Evolutionary conservation across 1,140 invertebrate genomes (phyloP).

Genomic region (Caenorhabditis inopinata): DNA sequence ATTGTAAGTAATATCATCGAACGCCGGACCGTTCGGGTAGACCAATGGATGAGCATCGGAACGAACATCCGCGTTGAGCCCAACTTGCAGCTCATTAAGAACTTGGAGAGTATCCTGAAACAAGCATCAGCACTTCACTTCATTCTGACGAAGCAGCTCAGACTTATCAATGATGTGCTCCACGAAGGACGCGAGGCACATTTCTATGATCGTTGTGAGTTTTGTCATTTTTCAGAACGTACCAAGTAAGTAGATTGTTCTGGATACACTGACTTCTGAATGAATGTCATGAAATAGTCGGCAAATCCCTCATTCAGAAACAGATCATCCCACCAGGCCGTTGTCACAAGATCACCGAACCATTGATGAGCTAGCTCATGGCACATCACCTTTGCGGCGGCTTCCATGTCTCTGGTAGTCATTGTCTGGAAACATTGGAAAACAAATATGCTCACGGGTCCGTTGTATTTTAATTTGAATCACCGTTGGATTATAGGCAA

Average conservation of each 20-base stretch:
- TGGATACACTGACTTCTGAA: conserved; percentile 68
- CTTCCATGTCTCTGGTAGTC: conserved; percentile 55
- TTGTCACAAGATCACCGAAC: conserved; percentile 50
- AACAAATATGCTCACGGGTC: too few species aligned
- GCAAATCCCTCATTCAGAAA: conserved; percentile 70
- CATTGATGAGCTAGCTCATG: conserved; percentile 57
- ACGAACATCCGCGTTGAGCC: conserved; percentile 24
- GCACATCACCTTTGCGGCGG: conserved; percentile 59
- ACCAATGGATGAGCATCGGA: conserved; percentile 36
- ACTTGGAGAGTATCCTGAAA: conserved; percentile 40
- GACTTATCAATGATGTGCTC: conserved; percentile 8
- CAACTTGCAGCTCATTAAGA: conserved; percentile 28
- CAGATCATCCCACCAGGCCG: conserved; percentile 68
- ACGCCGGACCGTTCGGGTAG: conserved; percentile 53
- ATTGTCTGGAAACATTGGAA: conserved; percentile 24
- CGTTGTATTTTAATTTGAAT: conserved; percentile 26
- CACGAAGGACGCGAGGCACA: too few species aligned
- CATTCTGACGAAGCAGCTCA: neutral
- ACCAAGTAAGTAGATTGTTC: conserved; percentile 31
- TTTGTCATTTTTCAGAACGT: neutral
- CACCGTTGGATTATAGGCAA: conserved; percentile 63
- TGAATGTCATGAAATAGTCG: conserved; percentile 67
- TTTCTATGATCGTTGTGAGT: neutral
- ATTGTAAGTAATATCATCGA: conserved; percentile 69
- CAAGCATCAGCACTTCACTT: neutral